Evolutionary conservation across 1,140 invertebrate species (phyloP), one percentile per base, ranked within the genome.

Genomic region (Scaptomyza hsui): DNA sequence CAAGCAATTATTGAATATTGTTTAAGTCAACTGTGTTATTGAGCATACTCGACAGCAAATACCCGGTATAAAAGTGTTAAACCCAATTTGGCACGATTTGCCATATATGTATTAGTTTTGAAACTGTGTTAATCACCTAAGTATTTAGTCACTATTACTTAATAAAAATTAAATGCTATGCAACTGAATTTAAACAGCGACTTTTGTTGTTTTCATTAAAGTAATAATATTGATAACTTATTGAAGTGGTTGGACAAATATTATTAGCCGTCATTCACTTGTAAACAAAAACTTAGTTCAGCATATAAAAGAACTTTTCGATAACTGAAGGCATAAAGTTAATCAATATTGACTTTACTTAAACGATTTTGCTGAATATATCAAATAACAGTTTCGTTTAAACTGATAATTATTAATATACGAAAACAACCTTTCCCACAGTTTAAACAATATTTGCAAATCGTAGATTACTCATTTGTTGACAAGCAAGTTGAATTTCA

Each of bases 141-240:
- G 82, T 88, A 89, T 89, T 82, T 88, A 88, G 82, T 89, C 83
- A 88, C 75, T 88, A 88, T 89, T 89, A 88, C 78, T 75, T 78
- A 86, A 88, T 74, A 67, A 15, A 74, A 70, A 79, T 85, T 79
- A 75, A 80, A 63, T 60, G 81, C 68, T 80, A 67, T 68, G 32
- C 12, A 37, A 37, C 12, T 4, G 12, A 37, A 37, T 4, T 37
- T 37, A 37, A n/a, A 37, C n/a, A n/a, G 6, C 7, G 26, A 10
- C 5, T 29, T 29, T 29, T 9, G 7, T 9, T 29, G 7, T 1
- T 7, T 7, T 24, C 6, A 1, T 24, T 9, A 9, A 26, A 6
- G 4, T 7, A 6, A 26, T 26, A 6, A 6, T 6, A 26, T 26
- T 26, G 24, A 6, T 26, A 1, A 6, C 5, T 26, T 26, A 7